Base-by-base conservation (phyloP, 1,140 invertebrate species). In the Drosophila sulfurigaster region DNA sequence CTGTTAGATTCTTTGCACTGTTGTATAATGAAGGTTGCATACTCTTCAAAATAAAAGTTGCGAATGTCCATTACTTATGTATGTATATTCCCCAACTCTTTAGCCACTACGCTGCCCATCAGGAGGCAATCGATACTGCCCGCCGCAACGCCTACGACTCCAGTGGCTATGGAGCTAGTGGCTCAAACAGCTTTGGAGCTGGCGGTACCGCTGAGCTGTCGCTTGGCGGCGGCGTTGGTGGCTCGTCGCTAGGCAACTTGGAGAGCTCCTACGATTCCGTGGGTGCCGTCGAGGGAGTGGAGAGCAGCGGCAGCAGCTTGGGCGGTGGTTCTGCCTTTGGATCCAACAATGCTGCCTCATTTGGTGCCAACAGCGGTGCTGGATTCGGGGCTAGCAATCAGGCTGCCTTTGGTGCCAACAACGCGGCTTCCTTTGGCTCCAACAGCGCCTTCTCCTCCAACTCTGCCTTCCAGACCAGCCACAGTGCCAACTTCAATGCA, bases 211-310 rank as follows among this genome's bases (percentile, higher is more conserved):
- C 64, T 6, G 70, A 73, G 10, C 30, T 76, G 41, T 48, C 74
- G 0, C 2, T 57, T 0, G 74, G 52, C 15, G 67, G 64, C 5
- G 72, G 64, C 4, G 13, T 62, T 48, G 41, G 45, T 13, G 48
- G 69, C 7, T 20, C 20, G 2, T 41, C 80, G 1, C 30, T 88
- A 25, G 83, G 85, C 28, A 83, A 83, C 15, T 41, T 87, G 64
- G 85, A 90, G 58, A 85, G 81, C 64, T 79, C 85, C n/a, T 88
- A 88, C 52, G 85, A 85, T 11, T 85, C 81, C 1, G 85, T 89
- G 38, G 83, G 83, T 25, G 83, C 60, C 1, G 79, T 77, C 0
- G 83, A 87, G 6, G 56, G 81, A 2, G 65, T 20, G 0, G 72
- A 70, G 4, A 62, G 56, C 11, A 63, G 69, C 25, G 35, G 57